phyloP scores from a whole-genome alignment of 1,140 invertebrate genomes.

The Dendroctonus ponderosae region DNA sequence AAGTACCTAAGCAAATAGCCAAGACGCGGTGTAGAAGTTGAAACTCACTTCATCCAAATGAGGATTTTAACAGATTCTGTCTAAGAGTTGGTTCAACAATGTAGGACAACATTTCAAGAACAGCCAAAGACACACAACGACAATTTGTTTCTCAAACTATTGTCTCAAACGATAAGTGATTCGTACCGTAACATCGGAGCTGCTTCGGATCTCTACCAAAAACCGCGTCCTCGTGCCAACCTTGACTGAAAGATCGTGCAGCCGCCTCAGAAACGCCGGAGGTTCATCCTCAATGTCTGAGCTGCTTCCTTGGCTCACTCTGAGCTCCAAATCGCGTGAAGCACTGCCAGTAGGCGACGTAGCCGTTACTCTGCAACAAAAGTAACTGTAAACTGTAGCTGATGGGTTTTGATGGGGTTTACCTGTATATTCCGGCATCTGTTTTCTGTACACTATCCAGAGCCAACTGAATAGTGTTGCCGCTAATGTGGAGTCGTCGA shows the following conservation, averaged over 20 bases:
- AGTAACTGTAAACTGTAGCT: not conserved
- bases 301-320: conserved; percentile 39
- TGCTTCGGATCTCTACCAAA: conserved; percentile 76
- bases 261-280: conserved; percentile 71
- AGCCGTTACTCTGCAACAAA: conserved; percentile 51
- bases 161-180: too few relatives aligned
- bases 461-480: conserved; percentile 56
- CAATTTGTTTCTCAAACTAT: too few relatives aligned
- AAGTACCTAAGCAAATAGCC: too few relatives aligned
- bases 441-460: conserved; percentile 56
- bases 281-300: conserved; percentile 63
- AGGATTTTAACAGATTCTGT: too few relatives aligned
- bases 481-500: conserved; percentile 40
- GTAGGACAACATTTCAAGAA: too few relatives aligned
- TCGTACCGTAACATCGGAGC: conserved; percentile 71
- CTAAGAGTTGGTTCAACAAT: too few relatives aligned
- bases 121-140: too few relatives aligned
- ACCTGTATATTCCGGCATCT: conserved; percentile 57
- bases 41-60: too few relatives aligned
- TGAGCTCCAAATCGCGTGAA: conserved; percentile 47
- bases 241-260: conserved; percentile 80
- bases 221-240: conserved; percentile 80
- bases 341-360: conserved; percentile 54
- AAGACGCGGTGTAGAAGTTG: too few relatives aligned
- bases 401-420: conserved; percentile 20